These are phyloP conservation scores for Pogonocherus hispidulus DNA, from an alignment of 2,888 invertebrate species.

Conservation along the genomic window DNA sequence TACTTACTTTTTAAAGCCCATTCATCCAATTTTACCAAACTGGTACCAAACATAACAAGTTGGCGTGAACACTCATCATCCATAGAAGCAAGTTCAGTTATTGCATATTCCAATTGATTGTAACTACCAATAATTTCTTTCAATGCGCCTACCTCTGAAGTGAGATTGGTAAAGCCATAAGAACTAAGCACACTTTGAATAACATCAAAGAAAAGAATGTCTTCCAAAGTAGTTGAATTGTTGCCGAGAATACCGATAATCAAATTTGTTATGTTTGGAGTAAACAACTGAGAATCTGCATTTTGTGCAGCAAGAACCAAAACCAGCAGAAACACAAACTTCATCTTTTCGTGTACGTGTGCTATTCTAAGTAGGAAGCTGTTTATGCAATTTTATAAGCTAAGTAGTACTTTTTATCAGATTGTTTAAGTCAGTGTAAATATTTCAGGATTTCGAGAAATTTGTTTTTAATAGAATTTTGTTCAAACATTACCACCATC, in stretches of 20 bases:
- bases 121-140: not conserved
- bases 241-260: not conserved
- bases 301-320: not conserved
- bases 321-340: not conserved
- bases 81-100: not conserved
- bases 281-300: not conserved
- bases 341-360: no score
- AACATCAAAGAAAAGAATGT: not conserved
- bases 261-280: not conserved
- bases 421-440: no score
- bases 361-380: no score
- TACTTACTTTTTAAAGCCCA: constrained; percentile 33
- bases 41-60: constrained; percentile 10
- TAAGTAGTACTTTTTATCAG: no score
- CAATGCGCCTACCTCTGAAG: not conserved
- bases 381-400: no score
- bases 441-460: no score
- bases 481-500: no score
- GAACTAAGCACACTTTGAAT: not conserved
- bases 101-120: not conserved
- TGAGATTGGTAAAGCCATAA: not conserved
- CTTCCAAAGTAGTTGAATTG: not conserved
- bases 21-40: not conserved
- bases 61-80: constrained; percentile 10
- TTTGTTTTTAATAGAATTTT: no score